Evolutionary conservation across 2,797 vertebrate genomes (phyloP), one percentile per base, ranked within the genome.

Genomic region (Rhynchotus rufescens): DNA sequence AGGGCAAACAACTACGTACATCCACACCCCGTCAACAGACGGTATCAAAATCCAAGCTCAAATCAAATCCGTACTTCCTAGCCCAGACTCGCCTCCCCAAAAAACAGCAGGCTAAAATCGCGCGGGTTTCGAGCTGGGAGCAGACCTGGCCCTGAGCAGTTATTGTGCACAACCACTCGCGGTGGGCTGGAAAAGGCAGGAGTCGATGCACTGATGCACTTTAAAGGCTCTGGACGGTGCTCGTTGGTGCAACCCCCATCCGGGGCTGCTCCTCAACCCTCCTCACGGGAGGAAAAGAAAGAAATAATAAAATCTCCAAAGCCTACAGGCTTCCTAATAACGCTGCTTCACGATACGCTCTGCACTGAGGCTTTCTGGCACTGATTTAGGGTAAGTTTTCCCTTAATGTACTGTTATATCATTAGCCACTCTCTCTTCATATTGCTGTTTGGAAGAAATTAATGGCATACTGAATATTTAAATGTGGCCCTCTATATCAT

Each of bases 401-500:
- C 89, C 83, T 89, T 92, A 85, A 93, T 77, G 89, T 60, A 89
- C 88, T 91, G 80, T 80, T 74, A 16, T 75, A 95, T 94, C 94
- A 90, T 96, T 95, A 97, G 96, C 88, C 44, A 54, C 66, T 90
- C 92, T 94, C 86, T 93, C 73, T 92, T 84, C 32, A n/a, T 76
- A 95, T 61, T 69, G 92, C 92, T 79, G 91, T 93, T 95, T 96
- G 91, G 86, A 93, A 96, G 89, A 96, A 95, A 97, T 96, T 95
- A 97, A 97, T 95, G 94, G 90, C 79, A 96, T 52, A 93, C 87
- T 83, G 83, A 60, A 72, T 95, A 96, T 96, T 97, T 97, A 95
- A 97, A 96, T 94, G 84, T 90, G 86, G 90, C 88, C 86, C 93
- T 95, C 81, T 95, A 89, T 96, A 84, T 94, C 90, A 51, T 96